Evolutionary conservation across 2,888 invertebrate genomes (phyloP).

Genomic region (Buathra laborator): DNA sequence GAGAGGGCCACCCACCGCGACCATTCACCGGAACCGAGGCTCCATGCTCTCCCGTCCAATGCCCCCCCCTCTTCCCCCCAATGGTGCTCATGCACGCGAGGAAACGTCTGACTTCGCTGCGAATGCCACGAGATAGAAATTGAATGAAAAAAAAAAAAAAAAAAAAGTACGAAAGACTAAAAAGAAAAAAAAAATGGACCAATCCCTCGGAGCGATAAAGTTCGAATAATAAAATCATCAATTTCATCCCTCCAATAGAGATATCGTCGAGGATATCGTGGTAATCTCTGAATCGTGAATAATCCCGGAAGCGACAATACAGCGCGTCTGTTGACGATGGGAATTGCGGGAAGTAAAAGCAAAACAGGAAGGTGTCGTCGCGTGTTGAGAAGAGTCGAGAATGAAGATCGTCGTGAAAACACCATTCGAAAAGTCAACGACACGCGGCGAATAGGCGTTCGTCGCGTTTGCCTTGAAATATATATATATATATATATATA

Average conservation of each 20-base stretch:
- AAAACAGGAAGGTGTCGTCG: neutral
- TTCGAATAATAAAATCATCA: neutral
- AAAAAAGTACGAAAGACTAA: neutral
- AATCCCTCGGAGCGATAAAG: neutral
- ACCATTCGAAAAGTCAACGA: constrained; percentile 33
- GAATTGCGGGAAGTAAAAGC: constrained; percentile 8
- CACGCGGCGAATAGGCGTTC: neutral
- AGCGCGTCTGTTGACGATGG: neutral
- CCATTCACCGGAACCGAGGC: constrained; percentile 85
- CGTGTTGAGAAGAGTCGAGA: constrained; percentile 5
- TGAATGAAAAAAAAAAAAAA: constrained; percentile 14
- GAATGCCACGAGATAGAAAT: constrained; percentile 26
- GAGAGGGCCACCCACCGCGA: constrained; percentile 85
- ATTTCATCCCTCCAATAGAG: neutral
- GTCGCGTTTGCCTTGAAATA: neutral
- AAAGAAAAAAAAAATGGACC: neutral
- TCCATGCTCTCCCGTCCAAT: constrained; percentile 37
- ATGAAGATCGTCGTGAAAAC: constrained; percentile 35
- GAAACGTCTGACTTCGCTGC: constrained; percentile 56
- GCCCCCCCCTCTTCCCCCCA: constrained; percentile 74
- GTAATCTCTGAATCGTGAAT: neutral
- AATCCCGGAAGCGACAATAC: constrained; percentile 29
- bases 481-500: neutral
- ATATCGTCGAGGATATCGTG: neutral
- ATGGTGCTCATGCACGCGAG: constrained; percentile 79